Conservation (phyloP, 1,140 invertebrate genomes). For the Drosophila murphyi region DNA sequence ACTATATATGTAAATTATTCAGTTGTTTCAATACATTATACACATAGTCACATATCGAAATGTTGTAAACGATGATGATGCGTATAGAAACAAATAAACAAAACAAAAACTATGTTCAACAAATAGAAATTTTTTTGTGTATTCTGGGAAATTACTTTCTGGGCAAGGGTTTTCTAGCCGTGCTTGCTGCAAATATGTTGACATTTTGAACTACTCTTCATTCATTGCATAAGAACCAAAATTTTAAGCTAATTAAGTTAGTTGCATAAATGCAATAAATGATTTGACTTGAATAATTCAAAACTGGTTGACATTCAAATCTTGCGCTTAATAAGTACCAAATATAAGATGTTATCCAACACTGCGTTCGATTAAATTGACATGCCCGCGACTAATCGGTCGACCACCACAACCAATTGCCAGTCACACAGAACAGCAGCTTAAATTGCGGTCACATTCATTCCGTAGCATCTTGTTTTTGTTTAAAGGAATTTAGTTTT, state of each 20-base stretch:
- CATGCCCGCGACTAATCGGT: background rate
- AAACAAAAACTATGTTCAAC: slow-evolving; percentile 3
- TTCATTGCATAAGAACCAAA: too few species aligned
- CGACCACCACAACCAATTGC: slow-evolving; percentile 16
- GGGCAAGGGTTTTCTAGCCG: too few species aligned
- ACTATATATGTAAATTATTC: slow-evolving; percentile 25
- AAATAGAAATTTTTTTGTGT: background rate
- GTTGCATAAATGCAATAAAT: too few species aligned
- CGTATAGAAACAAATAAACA: slow-evolving; percentile 40
- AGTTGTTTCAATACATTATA: slow-evolving; percentile 38
- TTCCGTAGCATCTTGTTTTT: slow-evolving; percentile 53
- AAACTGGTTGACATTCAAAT: background rate
- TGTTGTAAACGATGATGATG: slow-evolving; percentile 25
- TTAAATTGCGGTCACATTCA: slow-evolving; percentile 35
- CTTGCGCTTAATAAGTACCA: background rate
- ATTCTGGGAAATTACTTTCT: too few species aligned
- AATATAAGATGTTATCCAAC: background rate
- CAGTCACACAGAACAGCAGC: background rate
- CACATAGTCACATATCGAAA: slow-evolving; percentile 50
- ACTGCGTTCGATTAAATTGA: background rate
- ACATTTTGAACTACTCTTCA: too few species aligned
- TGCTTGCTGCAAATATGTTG: too few species aligned
- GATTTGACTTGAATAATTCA: background rate
- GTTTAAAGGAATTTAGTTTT: slow-evolving; percentile 42
- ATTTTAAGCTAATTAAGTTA: too few species aligned